phyloP scores from a whole-genome alignment of 2,797 vertebrate species.

The Cirrhinus molitorella region DNA sequence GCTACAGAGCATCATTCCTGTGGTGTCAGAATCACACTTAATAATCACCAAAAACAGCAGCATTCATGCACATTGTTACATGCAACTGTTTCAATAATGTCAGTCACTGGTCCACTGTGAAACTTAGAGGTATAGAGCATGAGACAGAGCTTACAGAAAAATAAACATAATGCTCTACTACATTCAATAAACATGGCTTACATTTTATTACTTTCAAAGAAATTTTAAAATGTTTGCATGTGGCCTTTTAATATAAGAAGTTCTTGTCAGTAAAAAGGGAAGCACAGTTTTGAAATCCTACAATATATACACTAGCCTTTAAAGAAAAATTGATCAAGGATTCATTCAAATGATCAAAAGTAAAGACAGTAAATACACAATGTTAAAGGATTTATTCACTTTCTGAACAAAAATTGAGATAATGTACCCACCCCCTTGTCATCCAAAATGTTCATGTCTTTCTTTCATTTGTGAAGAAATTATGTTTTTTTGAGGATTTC shows the following conservation, averaged over 20 bases:
- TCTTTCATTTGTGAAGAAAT: too few species aligned
- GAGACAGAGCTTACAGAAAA: slow-evolving; percentile 6
- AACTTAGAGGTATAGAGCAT: background rate
- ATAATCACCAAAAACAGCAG: slow-evolving; percentile 22
- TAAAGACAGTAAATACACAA: too few species aligned
- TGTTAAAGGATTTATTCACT: too few species aligned
- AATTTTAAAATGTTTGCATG: background rate
- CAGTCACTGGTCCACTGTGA: background rate
- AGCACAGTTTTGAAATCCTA: background rate
- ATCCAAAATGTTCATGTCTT: too few species aligned
- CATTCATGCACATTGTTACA: slow-evolving; percentile 45
- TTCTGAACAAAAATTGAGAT: too few species aligned
- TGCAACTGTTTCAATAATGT: slow-evolving; percentile 46
- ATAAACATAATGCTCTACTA: background rate
- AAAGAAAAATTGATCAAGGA: background rate
- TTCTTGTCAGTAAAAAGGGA: background rate
- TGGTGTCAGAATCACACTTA: background rate
- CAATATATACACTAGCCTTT: background rate
- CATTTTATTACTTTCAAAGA: background rate
- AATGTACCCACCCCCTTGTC: too few species aligned
- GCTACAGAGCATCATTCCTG: background rate
- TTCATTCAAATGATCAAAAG: background rate
- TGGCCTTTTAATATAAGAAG: background rate
- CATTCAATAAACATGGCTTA: background rate
- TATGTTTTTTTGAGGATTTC: too few species aligned